Evolutionary conservation across 2,888 invertebrate species (phyloP).

Genomic region (Orthosia incerta): DNA sequence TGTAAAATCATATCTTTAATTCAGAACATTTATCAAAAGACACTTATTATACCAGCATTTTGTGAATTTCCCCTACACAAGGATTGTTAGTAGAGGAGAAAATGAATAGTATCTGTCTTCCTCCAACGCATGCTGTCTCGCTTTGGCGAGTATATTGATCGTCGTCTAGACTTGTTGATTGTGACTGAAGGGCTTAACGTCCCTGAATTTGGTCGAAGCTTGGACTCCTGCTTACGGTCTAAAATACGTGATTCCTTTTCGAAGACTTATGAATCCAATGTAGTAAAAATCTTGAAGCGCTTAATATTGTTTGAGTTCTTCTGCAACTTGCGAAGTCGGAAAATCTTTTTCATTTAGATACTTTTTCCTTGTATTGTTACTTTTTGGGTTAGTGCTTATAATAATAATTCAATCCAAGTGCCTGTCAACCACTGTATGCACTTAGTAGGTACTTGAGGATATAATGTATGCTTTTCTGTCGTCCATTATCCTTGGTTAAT

Average conservation of each 20-base stretch:
- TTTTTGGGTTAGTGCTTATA: neutral
- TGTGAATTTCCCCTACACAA: slow-evolving; percentile 50
- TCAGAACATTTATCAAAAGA: slow-evolving; percentile 49
- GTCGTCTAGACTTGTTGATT: slow-evolving; percentile 90
- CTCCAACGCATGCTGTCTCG: slow-evolving; percentile 77
- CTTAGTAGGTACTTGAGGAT: slow-evolving; percentile 2
- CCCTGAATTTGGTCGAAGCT: slow-evolving; percentile 72
- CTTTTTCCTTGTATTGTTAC: slow-evolving; percentile 9
- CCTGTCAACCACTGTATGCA: slow-evolving; percentile 2
- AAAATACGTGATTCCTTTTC: slow-evolving; percentile 43
- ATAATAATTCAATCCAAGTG: slow-evolving; percentile 1
- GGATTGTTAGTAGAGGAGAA: slow-evolving; percentile 66
- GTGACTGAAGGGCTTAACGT: slow-evolving; percentile 77
- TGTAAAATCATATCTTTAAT: slow-evolving; percentile 27
- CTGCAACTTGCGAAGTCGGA: slow-evolving; percentile 20
- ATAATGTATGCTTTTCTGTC: slow-evolving; percentile 27
- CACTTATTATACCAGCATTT: slow-evolving; percentile 46
- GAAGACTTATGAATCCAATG: slow-evolving; percentile 37
- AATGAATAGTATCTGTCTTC: slow-evolving; percentile 73
- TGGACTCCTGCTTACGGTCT: slow-evolving; percentile 48
- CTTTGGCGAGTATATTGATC: slow-evolving; percentile 87
- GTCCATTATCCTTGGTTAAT: slow-evolving; percentile 30
- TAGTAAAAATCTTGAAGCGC: slow-evolving; percentile 4
- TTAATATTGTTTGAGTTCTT: slow-evolving; percentile 12
- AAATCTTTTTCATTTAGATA: slow-evolving; percentile 1